These are phyloP conservation scores for Caenorhabditis sulstoni DNA, from an alignment of 2,888 invertebrate genomes.

Conservation along the genomic window DNA sequence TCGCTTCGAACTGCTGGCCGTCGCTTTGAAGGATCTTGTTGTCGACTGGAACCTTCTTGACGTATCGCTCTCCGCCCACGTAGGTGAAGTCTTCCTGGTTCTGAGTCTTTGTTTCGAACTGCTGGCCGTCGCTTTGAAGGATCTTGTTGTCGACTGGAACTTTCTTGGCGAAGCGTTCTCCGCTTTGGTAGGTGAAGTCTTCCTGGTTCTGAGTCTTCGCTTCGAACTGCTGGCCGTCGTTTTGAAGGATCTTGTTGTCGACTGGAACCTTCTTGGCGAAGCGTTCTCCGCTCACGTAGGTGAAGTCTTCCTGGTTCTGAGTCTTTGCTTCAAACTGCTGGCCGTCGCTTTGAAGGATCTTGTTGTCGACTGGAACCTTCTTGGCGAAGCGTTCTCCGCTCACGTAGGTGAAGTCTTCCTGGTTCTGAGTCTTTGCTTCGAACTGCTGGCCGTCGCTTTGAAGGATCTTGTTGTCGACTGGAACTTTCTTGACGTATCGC, in stretches of 20 bases:
- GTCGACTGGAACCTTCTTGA: slow-evolving; percentile 19
- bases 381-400: too few relatives aligned
- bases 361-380: too few relatives aligned
- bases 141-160: slow-evolving; percentile 1
- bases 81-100: slow-evolving; percentile 27
- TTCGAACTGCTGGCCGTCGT: slow-evolving; percentile 3
- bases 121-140: slow-evolving; percentile 2
- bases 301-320: slow-evolving; percentile 8
- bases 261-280: slow-evolving; percentile 4
- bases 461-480: too few relatives aligned
- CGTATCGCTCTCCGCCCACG: slow-evolving; percentile 17
- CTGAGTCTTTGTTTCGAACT: slow-evolving; percentile 5
- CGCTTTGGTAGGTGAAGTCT: slow-evolving; percentile 6
- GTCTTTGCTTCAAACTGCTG: too few relatives aligned
- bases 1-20: slow-evolving; percentile 20
- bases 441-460: too few relatives aligned
- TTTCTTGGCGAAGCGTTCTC: slow-evolving; percentile 7
- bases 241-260: slow-evolving; percentile 5
- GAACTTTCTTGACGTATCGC: too few relatives aligned
- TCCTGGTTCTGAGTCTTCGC: slow-evolving; percentile 7
- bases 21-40: slow-evolving; percentile 23
- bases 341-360: too few relatives aligned
- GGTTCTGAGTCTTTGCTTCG: too few relatives aligned
- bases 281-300: slow-evolving; percentile 3
- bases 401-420: too few relatives aligned